Evolutionary conservation across 1,140 invertebrate genomes (phyloP).

Genomic region (Listronotus oregonensis): DNA sequence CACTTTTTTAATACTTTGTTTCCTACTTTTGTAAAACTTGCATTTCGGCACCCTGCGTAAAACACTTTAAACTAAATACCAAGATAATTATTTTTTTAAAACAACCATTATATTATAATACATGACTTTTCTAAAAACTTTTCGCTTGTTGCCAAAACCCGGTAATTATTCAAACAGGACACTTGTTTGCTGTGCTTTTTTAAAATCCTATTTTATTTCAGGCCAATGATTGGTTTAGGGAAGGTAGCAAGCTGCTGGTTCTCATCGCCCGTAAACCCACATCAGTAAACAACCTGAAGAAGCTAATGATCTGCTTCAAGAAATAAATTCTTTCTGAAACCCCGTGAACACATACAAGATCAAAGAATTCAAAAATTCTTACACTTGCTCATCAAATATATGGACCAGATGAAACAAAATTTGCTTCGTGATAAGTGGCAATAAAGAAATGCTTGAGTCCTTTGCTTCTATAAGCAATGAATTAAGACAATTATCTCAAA

Average conservation of each 20-base stretch:
- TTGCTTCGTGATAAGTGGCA: constrained; percentile 63
- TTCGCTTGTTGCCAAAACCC: too few species aligned
- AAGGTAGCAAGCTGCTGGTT: constrained; percentile 73
- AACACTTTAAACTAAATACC: too few species aligned
- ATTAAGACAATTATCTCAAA: constrained; percentile 63
- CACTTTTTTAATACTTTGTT: too few species aligned
- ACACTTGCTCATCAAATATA: constrained; percentile 69
- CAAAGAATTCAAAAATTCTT: constrained; percentile 69
- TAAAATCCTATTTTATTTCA: constrained; percentile 54
- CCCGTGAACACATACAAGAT: constrained; percentile 70
- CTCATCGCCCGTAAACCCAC: constrained; percentile 70
- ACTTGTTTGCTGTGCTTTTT: too few species aligned
- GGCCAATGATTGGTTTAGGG: constrained; percentile 75
- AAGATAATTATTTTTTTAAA: too few species aligned
- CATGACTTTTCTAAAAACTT: too few species aligned
- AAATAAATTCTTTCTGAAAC: constrained; percentile 72
- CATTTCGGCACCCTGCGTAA: too few species aligned
- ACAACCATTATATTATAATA: too few species aligned
- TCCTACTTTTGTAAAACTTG: too few species aligned
- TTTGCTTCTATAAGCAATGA: constrained; percentile 71
- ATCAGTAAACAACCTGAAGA: constrained; percentile 67
- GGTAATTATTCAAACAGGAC: too few species aligned
- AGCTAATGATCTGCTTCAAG: constrained; percentile 63
- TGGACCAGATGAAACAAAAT: constrained; percentile 56
- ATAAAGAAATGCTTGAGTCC: constrained; percentile 73